Base-by-base conservation (phyloP, 2,797 vertebrate genomes). In the Enteromius viviparus region DNA sequence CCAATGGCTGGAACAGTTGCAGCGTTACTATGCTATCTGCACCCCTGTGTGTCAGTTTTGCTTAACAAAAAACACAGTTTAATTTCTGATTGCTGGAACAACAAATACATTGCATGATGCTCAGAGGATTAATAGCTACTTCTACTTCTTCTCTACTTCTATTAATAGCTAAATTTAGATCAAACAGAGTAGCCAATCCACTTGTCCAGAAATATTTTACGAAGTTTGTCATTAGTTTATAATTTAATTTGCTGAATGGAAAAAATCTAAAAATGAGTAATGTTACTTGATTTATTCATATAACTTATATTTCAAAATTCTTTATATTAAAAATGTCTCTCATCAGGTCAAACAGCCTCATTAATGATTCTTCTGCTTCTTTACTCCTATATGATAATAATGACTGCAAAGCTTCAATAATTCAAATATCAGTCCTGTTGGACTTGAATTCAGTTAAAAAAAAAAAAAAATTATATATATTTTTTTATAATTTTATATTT, bases 21-120 rank as follows among this genome's bases (percentile, higher is more conserved):
- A 78, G 64, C 78, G 72, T 62, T 29, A 49, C 81, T 53, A 58
- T 47, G 55, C 47, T 32, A 65, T 80, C 71, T 70, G 69, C 65
- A 60, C 45, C 45, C 78, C 60, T 55, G 17, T 78, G 83, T 74
- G 74, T 68, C 37, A 65, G 65, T 80, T 76, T 47, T 76, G 32
- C 15, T 21, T 15, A 82, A 26, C 11, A 42, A 55, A 58, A 29
- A n/a, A 6, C 66, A 84, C 64, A 76, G 79, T 72, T 62, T 12
- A 19, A 85, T 58, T 49, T 34, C 51, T 82, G 40, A 42, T 10
- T n/a, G 75, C 51, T 40, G 12, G 81, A 82, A 79, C 78, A 80
- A 78, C 49, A 29, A 47, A 77, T 17, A n/a, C 14, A 78, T 83
- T 26, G 40, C 55, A 51, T 62, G 17, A 78, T 71, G 51, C 64